Evolutionary conservation across 2,888 invertebrate species (phyloP).

Genomic region (Ophion slaviceki): DNA sequence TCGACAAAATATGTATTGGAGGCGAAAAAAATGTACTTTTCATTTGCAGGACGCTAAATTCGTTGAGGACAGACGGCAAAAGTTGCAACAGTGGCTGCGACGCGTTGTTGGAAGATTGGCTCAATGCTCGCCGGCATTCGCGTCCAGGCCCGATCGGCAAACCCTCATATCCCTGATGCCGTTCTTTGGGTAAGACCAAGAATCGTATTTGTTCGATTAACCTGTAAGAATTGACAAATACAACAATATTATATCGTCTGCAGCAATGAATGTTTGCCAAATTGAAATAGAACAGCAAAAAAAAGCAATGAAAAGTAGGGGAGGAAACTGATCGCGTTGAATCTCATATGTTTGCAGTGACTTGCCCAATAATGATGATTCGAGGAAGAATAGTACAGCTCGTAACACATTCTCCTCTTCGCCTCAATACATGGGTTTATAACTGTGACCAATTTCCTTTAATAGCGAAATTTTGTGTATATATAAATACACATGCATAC

Average conservation of each 20-base stretch:
- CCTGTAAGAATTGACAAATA: constrained; percentile 12
- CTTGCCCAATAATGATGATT: constrained; percentile 77
- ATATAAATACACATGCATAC: constrained; percentile 20
- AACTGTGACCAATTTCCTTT: constrained; percentile 70
- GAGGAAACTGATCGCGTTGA: constrained; percentile 14
- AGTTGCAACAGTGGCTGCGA: constrained; percentile 94
- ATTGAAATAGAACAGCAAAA: not conserved
- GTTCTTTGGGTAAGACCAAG: constrained; percentile 90
- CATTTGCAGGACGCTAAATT: constrained; percentile 89
- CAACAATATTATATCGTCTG: not conserved
- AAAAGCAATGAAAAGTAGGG: constrained; percentile 10
- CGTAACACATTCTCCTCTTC: constrained; percentile 80
- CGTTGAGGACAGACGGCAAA: constrained; percentile 94
- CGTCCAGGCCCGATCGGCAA: constrained; percentile 90
- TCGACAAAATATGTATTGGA: not conserved
- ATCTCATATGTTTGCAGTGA: constrained; percentile 74
- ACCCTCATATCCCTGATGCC: constrained; percentile 92
- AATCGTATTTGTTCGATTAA: constrained; percentile 37
- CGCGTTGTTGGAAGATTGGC: constrained; percentile 90
- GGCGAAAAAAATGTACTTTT: not conserved
- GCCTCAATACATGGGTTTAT: constrained; percentile 82
- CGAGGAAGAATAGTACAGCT: constrained; percentile 77
- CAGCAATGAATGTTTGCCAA: not conserved
- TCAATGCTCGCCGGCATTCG: constrained; percentile 89
- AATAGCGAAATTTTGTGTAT: constrained; percentile 61